Conservation (phyloP, 2,113 vertebrate genomes). For the Syrrhaptes paradoxus region DNA sequence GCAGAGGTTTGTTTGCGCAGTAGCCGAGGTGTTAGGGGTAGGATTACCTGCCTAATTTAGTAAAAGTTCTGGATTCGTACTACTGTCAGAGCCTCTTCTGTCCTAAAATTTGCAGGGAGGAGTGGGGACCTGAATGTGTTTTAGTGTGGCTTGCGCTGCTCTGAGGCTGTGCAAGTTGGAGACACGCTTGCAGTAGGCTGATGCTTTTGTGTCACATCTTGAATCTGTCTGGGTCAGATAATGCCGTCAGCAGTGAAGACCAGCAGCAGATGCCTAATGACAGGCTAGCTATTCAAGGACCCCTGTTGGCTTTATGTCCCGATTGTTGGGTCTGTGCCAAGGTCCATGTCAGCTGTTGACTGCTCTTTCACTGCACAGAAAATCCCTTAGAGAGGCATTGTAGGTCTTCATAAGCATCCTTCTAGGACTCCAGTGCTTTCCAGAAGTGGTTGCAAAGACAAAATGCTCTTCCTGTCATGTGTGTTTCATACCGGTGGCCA, state of each 20-base stretch:
- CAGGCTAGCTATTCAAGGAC: background rate
- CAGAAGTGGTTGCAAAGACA: background rate
- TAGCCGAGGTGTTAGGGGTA: background rate
- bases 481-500: background rate
- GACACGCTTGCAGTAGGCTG: background rate
- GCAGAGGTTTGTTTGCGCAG: background rate
- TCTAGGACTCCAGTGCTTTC: background rate
- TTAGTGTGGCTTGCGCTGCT: background rate
- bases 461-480: background rate
- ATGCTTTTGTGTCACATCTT: background rate
- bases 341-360: background rate
- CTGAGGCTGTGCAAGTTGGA: background rate
- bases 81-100: background rate
- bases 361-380: accelerated
- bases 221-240: background rate
- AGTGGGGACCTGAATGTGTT: background rate
- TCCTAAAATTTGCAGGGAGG: background rate
- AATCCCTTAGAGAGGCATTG: background rate
- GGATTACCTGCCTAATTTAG: background rate
- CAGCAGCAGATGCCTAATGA: background rate
- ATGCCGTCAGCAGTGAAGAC: background rate
- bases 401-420: background rate
- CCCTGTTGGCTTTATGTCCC: background rate
- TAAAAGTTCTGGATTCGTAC: background rate
- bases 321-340: background rate